Percentiles rank a stretch among this genome's conserved stretches.
Conservation (phyloP, 2,113 vertebrate genomes). For the Gallinago paraguaiae region DNA sequence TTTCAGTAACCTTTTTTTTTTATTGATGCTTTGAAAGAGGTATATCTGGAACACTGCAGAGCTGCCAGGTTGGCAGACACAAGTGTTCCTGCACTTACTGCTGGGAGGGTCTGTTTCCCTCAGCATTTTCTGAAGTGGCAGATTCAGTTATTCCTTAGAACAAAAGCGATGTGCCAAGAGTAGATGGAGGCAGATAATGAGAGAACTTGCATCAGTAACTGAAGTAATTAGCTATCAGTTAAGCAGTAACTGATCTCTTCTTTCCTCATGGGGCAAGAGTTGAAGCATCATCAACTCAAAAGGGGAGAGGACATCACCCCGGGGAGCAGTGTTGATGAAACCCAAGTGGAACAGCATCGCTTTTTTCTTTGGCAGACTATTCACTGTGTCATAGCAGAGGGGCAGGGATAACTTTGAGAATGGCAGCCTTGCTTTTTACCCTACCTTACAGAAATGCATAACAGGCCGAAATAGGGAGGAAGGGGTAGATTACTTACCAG, state of each 20-base stretch:
- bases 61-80: background rate
- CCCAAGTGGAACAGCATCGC: background rate
- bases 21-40: background rate
- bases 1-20: background rate
- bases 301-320: background rate
- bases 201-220: background rate
- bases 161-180: background rate
- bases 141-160: background rate
- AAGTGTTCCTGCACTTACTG: background rate
- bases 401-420: background rate
- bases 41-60: background rate
- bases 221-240: background rate
- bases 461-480: background rate
- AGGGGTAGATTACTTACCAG: background rate
- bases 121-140: background rate
- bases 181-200: background rate
- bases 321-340: background rate
- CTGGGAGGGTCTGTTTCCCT: background rate
- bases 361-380: background rate
- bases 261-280: background rate
- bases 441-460: background rate
- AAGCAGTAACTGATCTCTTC: background rate
- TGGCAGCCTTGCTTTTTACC: background rate
- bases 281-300: background rate
- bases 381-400: background rate